phyloP scores from a whole-genome alignment of 2,797 vertebrate genomes.

The Spheniscus humboldti region DNA sequence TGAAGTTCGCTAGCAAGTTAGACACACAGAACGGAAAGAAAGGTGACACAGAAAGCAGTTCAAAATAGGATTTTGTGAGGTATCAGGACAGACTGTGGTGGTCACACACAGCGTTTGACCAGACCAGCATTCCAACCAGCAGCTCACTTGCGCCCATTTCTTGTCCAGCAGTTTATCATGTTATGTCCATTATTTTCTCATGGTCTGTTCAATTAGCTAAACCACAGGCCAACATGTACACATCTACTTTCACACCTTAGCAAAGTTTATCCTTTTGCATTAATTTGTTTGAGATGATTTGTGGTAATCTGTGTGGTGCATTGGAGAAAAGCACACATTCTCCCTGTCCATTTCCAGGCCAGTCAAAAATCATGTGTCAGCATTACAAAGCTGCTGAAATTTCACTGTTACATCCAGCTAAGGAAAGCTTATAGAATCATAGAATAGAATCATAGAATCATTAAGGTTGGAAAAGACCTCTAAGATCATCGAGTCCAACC shows the following conservation, averaged over 20 bases:
- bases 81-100: not conserved
- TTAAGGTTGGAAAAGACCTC: too few relatives aligned
- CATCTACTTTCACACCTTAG: not conserved
- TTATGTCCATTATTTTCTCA: not conserved
- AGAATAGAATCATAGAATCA: too few relatives aligned
- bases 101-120: not conserved
- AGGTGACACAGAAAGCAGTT: not conserved
- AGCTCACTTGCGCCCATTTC: not conserved
- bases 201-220: not conserved
- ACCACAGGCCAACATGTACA: not conserved
- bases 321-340: rapidly evolving
- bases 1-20: not conserved
- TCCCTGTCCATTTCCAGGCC: not conserved
- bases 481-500: too few relatives aligned
- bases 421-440: not conserved
- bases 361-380: not conserved
- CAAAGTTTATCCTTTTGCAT: not conserved
- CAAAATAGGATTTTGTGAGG: not conserved
- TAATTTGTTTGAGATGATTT: not conserved
- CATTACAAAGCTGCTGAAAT: not conserved
- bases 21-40: not conserved
- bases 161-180: not conserved
- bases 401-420: not conserved
- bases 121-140: not conserved
- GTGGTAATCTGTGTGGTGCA: not conserved